A percentile compares a stretch with the other conserved stretches of the same genome.
phyloP scores from a whole-genome alignment of 2,113 vertebrate genomes.

The Neomonachus schauinslandi region DNA sequence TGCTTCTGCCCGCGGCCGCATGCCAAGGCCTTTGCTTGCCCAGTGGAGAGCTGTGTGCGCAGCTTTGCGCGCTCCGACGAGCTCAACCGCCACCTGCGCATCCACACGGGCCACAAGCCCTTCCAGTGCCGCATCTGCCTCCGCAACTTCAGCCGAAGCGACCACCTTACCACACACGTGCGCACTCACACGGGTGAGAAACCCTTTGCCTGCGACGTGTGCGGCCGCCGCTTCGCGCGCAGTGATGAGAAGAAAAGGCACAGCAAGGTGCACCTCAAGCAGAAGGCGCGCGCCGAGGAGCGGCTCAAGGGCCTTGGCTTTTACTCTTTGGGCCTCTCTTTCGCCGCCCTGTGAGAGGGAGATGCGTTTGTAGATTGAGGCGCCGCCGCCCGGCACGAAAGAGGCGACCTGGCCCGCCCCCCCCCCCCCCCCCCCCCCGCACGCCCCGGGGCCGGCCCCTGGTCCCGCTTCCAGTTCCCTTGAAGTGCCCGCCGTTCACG shows the following conservation, averaged over 20 bases:
- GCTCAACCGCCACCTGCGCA: slow-evolving; percentile 97
- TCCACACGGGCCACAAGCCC: slow-evolving; percentile 98
- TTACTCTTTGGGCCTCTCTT: slow-evolving; percentile 88
- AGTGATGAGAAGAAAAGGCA: slow-evolving; percentile 97
- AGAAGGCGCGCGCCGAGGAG: slow-evolving; percentile 96
- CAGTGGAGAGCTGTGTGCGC: slow-evolving; percentile 95
- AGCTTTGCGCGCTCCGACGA: slow-evolving; percentile 98
- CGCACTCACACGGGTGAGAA: slow-evolving; percentile 98
- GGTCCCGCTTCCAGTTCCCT: not conserved
- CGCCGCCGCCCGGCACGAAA: not conserved
- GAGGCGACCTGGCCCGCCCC: not conserved
- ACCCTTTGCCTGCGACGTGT: slow-evolving; percentile 97
- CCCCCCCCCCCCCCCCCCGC: not conserved
- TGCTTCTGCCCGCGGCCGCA: slow-evolving; percentile 93
- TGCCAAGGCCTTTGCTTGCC: slow-evolving; percentile 97
- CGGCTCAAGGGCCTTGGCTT: slow-evolving; percentile 92
- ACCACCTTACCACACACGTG: slow-evolving; percentile 99
- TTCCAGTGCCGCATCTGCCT: slow-evolving; percentile 99
- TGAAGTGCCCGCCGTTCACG: not conserved
- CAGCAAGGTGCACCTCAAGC: slow-evolving; percentile 97
- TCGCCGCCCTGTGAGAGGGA: slow-evolving; percentile 80
- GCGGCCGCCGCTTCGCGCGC: slow-evolving; percentile 96
- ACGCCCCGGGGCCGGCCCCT: slow-evolving; percentile 33
- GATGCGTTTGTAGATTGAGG: not conserved
- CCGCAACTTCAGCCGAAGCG: slow-evolving; percentile 98